A percentile compares a stretch with the other conserved stretches of the same genome.
Conservation (phyloP, 1,140 invertebrate species). For the Macrobrachium rosenbergii region DNA sequence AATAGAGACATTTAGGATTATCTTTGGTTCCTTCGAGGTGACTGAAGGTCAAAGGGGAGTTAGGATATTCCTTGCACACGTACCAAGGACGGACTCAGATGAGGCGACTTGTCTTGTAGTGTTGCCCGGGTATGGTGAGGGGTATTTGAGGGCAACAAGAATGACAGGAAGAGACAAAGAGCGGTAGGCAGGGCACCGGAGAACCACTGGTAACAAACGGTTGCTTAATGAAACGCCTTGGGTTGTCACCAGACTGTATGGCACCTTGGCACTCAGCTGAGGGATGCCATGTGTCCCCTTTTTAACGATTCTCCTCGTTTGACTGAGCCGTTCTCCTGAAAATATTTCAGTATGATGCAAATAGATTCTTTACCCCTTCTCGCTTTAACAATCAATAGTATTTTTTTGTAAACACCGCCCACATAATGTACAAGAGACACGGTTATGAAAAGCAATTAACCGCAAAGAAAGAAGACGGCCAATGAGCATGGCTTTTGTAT, state of each 20-base stretch:
- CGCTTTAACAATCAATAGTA: not conserved
- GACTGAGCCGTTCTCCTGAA: too few relatives aligned
- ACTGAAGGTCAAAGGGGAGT: too few relatives aligned
- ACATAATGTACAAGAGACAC: too few relatives aligned
- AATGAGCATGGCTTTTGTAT: too few relatives aligned
- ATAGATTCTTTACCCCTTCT: not conserved
- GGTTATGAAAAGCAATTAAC: too few relatives aligned
- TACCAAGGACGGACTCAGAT: not conserved
- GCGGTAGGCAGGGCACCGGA: not conserved
- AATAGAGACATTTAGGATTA: too few relatives aligned
- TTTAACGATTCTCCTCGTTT: not conserved
- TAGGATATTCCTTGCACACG: too few relatives aligned
- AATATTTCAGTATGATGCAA: too few relatives aligned
- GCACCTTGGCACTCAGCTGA: slow-evolving; percentile 44
- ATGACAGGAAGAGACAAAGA: not conserved
- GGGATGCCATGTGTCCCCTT: not conserved
- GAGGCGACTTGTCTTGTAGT: not conserved
- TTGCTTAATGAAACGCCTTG: not conserved
- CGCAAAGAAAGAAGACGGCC: too few relatives aligned
- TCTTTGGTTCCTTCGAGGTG: too few relatives aligned
- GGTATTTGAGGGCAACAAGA: not conserved
- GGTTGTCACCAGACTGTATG: slow-evolving; percentile 40
- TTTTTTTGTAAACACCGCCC: too few relatives aligned
- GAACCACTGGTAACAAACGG: slow-evolving; percentile 7
- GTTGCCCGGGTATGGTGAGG: not conserved